Evolutionary conservation across 2,797 vertebrate genomes (phyloP), one percentile per base, ranked within the genome.

Genomic region (Sebastes iracundus): DNA sequence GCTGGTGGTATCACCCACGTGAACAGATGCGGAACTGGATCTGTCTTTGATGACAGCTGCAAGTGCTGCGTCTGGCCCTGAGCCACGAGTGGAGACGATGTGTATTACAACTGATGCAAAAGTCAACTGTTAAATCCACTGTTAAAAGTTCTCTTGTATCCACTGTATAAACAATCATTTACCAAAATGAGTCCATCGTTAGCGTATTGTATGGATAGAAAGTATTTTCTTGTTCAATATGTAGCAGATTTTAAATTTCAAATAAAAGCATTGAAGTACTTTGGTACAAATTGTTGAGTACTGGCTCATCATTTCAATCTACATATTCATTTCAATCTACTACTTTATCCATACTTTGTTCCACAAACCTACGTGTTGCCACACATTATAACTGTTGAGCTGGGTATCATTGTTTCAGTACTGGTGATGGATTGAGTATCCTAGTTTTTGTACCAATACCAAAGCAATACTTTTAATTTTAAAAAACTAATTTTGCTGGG

Each of bases 31-130:
- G 79, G 61, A 7, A 0, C 0, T 1, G 88, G 90, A 25, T 33
- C 86, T 1, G 7, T 93, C 30, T 94, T 72, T 13, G 18, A 87
- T 25, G 58, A 84, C 3, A 38, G 42, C 28, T 93, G 89, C 87
- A 90, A 84, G 75, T 90, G 90, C 76, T 94, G 93, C 20, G 18
- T 7, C 18, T 94, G 92, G 92, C 91, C 89, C 18, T 88, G 75
- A 93, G 61, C 16, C 49, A 14, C 1, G 2, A 30, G 14, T 16
- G 13, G 18, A 73, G 9, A 30, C 33, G 38, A 4, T 30, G 23
- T 83, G 30, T 63, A 63, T 63, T 30, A 63, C 25, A 75, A 18
- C 25, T 55, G 35, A 67, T 68, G 65, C 30, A 65, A 68, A 67
- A 28, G 11, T 64, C 14, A 49, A 20, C 14, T 22, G 71, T 38